Evolutionary conservation across 2,797 vertebrate species (phyloP).

Genomic region (Siniperca scherzeri): DNA sequence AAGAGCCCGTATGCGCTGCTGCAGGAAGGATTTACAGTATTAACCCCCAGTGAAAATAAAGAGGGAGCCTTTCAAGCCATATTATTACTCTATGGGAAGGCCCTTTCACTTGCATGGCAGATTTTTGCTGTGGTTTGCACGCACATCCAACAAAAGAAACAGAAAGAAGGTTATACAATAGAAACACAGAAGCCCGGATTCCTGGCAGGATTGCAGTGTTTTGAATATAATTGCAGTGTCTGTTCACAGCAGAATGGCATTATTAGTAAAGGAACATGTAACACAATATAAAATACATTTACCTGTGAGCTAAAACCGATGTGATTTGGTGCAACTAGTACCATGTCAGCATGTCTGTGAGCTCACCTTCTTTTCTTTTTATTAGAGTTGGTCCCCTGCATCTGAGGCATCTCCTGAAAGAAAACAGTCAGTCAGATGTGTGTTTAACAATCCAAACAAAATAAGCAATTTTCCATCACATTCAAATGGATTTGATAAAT

Average conservation of each 20-base stretch:
- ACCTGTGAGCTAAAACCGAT: background rate
- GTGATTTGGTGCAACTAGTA: background rate
- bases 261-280: background rate
- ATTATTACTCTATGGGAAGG: conserved; percentile 51
- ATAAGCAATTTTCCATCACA: background rate
- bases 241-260: background rate
- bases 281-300: background rate
- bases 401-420: conserved; percentile 87
- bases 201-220: conserved; percentile 8
- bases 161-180: background rate
- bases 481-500: background rate
- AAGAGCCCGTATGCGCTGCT: conserved; percentile 43
- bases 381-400: conserved; percentile 78
- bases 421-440: conserved; percentile 28
- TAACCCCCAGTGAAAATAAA: conserved; percentile 71
- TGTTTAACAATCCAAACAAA: background rate
- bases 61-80: conserved; percentile 64
- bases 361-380: conserved; percentile 90
- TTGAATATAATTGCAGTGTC: background rate
- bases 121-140: conserved; percentile 25
- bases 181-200: background rate
- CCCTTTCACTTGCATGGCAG: conserved; percentile 63
- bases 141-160: conserved; percentile 22
- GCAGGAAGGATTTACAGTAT: conserved; percentile 73
- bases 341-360: background rate